A percentile compares a stretch with the other conserved stretches of the same genome.
These are phyloP conservation scores for Volucella inanis DNA, from an alignment of 2,888 invertebrate species.

Conservation along the genomic window DNA sequence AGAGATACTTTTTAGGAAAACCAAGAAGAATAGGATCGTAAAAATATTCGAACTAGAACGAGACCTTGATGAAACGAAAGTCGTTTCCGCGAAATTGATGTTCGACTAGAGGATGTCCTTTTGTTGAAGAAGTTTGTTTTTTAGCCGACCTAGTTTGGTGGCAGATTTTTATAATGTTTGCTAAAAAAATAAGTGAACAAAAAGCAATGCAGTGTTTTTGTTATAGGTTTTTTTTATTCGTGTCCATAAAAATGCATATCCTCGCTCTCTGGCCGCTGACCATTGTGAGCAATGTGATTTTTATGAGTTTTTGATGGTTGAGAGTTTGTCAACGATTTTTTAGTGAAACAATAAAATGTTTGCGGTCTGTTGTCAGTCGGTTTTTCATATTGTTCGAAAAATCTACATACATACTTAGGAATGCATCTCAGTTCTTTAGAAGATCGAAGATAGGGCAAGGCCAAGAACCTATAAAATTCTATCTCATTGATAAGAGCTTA, in stretches of 20 bases:
- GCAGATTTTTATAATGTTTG: slow-evolving; percentile 63
- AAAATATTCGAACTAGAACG: slow-evolving; percentile 51
- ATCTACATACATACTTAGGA: too few species aligned
- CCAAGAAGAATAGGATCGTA: slow-evolving; percentile 48
- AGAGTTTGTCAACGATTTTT: too few species aligned
- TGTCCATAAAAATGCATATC: slow-evolving; percentile 24
- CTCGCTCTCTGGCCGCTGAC: neutral
- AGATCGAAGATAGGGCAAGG: too few species aligned
- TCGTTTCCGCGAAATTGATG: slow-evolving; percentile 38
- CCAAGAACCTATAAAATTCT: too few species aligned
- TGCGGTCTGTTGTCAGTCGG: too few species aligned
- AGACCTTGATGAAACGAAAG: slow-evolving; percentile 25
- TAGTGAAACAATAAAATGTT: too few species aligned
- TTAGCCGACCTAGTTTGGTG: slow-evolving; percentile 62
- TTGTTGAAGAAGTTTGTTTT: slow-evolving; percentile 67
- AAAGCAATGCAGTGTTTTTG: neutral
- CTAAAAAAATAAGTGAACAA: slow-evolving; percentile 36
- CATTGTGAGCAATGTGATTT: too few species aligned
- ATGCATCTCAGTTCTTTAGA: too few species aligned
- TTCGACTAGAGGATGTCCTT: slow-evolving; percentile 5
- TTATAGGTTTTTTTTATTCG: slow-evolving; percentile 41
- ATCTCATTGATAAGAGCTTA: too few species aligned
- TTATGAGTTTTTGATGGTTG: too few species aligned
- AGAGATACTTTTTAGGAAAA: slow-evolving; percentile 26
- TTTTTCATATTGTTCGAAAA: too few species aligned